Percentiles rank a stretch among this genome's conserved stretches.
These are phyloP conservation scores for Melanotaenia pygmaea DNA, from an alignment of 2,797 vertebrate genomes.

Conservation along the genomic window DNA sequence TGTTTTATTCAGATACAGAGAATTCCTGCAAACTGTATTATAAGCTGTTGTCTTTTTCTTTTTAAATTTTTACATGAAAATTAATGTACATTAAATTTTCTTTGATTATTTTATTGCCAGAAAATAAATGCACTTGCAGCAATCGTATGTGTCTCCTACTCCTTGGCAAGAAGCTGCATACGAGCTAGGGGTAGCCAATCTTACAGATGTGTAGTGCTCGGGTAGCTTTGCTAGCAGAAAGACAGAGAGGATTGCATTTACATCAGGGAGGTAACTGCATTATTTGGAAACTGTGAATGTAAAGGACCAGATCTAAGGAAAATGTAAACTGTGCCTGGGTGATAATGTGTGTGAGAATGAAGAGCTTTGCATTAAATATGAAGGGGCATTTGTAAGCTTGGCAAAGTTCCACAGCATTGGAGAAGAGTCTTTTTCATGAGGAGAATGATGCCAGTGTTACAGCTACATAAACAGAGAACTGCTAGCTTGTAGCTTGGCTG, in stretches of 20 bases:
- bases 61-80: background rate
- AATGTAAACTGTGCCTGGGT: background rate
- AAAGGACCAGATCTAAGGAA: background rate
- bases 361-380: constrained; percentile 1
- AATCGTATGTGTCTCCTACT: background rate
- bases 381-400: background rate
- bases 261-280: background rate
- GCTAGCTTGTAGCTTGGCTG: background rate
- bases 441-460: background rate
- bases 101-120: background rate
- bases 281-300: background rate
- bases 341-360: background rate
- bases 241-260: background rate
- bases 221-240: background rate
- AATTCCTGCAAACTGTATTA: background rate
- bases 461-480: background rate
- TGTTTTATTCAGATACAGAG: no score
- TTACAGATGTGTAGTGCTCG: background rate
- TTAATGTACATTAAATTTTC: background rate
- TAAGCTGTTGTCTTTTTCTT: background rate
- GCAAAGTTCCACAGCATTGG: background rate
- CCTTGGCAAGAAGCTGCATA: background rate
- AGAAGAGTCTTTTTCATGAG: background rate
- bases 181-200: background rate
- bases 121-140: background rate